A percentile compares a stretch with the other conserved stretches of the same genome.
Evolutionary conservation across 2,888 invertebrate species (phyloP).

Genomic region (Synergus japonicus): DNA sequence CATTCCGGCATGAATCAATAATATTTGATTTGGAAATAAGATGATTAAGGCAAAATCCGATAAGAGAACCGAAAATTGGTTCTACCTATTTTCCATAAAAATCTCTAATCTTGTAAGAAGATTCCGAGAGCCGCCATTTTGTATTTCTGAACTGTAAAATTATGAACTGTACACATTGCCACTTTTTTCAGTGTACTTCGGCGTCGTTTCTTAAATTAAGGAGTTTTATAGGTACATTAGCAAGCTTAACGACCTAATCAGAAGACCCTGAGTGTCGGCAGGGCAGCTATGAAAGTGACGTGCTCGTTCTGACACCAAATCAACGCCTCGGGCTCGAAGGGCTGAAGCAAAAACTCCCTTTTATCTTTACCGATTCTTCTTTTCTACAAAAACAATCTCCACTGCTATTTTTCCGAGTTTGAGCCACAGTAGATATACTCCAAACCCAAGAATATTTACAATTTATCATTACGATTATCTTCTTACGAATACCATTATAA

Average conservation of each 20-base stretch:
- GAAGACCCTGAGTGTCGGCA: conserved; percentile 62
- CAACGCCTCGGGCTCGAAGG: conserved; percentile 64
- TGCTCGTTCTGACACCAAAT: conserved; percentile 63
- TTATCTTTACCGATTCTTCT: conserved; percentile 60
- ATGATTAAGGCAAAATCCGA: too few relatives aligned
- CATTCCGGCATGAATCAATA: neutral
- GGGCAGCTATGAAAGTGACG: conserved; percentile 59
- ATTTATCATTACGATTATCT: too few relatives aligned
- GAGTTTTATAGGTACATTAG: conserved; percentile 68
- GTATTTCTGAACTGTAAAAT: too few relatives aligned
- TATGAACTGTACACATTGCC: too few relatives aligned
- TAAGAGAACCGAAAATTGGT: too few relatives aligned
- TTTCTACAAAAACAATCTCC: neutral
- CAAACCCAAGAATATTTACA: too few relatives aligned
- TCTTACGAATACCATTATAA: too few relatives aligned
- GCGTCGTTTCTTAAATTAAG: conserved; percentile 68
- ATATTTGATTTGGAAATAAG: neutral
- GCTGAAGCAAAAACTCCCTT: conserved; percentile 61
- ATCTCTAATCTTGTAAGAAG: too few relatives aligned
- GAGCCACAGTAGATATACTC: too few relatives aligned
- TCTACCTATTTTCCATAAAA: too few relatives aligned
- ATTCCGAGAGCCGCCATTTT: too few relatives aligned
- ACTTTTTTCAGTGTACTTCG: conserved; percentile 40
- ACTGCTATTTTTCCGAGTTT: too few relatives aligned
- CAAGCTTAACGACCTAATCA: conserved; percentile 76